Conservation (phyloP, 1,140 invertebrate species). For the Sitobion miscanthi region DNA sequence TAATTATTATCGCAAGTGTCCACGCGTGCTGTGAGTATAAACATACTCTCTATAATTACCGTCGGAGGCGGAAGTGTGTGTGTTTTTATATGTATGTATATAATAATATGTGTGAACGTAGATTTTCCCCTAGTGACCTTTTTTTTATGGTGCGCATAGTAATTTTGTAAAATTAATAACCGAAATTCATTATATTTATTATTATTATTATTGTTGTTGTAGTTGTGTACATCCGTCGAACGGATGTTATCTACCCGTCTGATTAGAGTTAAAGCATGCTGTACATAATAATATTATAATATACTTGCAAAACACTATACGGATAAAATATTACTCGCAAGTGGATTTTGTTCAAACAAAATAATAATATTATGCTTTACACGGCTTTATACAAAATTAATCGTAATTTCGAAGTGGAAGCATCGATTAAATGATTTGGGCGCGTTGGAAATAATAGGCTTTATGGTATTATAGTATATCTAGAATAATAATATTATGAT, state of each 20-base stretch:
- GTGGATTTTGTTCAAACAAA: not conserved
- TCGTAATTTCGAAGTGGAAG: not conserved
- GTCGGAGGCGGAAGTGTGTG: not conserved
- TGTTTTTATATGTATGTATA: not conserved
- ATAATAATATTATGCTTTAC: not conserved
- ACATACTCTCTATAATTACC: not conserved
- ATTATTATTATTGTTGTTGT: not conserved
- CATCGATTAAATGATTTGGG: not conserved
- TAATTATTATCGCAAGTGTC: not conserved
- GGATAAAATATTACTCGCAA: not conserved
- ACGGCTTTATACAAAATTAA: not conserved
- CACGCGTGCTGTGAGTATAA: not conserved
- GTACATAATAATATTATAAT: not conserved
- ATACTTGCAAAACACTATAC: not conserved
- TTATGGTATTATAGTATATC: not conserved
- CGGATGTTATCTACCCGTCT: not conserved
- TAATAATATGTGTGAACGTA: not conserved
- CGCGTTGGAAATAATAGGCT: not conserved
- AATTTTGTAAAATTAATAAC: conserved; percentile 15
- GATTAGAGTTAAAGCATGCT: not conserved
- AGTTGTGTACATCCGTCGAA: not conserved
- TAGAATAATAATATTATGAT: no score
- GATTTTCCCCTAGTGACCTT: not conserved
- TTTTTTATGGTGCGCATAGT: not conserved
- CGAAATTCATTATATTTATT: not conserved